Evolutionary conservation across 2,888 invertebrate species (phyloP).

Genomic region (Erebia epiphron): DNA sequence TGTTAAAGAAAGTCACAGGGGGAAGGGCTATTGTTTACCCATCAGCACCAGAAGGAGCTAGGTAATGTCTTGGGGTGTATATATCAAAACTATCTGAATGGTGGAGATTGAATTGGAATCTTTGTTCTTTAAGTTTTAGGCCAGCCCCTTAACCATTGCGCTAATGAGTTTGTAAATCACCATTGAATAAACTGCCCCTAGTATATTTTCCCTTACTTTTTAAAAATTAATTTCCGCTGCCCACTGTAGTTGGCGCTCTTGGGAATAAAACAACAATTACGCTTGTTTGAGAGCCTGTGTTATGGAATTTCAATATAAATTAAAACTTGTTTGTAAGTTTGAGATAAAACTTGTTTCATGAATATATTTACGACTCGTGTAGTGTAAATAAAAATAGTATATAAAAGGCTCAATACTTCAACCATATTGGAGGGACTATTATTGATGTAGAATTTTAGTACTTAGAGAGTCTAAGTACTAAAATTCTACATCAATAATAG

Average conservation of each 20-base stretch:
- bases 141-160: too few relatives aligned
- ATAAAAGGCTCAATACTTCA: neutral
- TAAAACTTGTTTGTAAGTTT: slow-evolving; percentile 14
- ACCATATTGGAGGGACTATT: neutral
- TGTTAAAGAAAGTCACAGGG: neutral
- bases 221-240: neutral
- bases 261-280: slow-evolving; percentile 21
- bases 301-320: slow-evolving; percentile 15
- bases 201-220: neutral
- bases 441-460: too few relatives aligned
- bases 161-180: neutral
- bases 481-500: too few relatives aligned
- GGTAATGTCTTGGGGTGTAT: too few relatives aligned
- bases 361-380: neutral
- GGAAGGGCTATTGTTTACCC: too few relatives aligned
- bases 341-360: slow-evolving; percentile 6
- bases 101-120: too few relatives aligned
- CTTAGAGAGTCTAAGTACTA: too few relatives aligned
- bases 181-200: neutral
- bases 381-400: neutral
- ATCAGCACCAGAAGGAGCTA: too few relatives aligned
- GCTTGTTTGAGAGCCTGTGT: slow-evolving; percentile 6
- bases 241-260: neutral
- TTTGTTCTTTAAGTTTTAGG: too few relatives aligned
- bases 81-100: too few relatives aligned